Evolutionary conservation across 2,113 vertebrate species (phyloP).

Genomic region (Turdus rufiventris): DNA sequence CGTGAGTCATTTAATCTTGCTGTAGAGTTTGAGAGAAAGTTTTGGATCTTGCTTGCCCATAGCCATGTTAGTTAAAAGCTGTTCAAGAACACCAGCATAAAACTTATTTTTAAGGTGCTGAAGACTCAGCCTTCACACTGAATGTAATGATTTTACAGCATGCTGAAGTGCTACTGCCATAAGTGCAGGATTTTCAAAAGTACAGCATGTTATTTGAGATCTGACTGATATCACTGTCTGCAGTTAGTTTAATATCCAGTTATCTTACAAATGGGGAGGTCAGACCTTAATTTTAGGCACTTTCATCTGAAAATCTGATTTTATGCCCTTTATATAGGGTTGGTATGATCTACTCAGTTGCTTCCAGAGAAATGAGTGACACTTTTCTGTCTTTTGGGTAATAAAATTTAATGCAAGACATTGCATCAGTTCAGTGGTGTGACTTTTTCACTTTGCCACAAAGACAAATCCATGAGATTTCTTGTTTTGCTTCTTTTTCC

Average conservation of each 20-base stretch:
- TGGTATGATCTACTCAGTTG: not conserved
- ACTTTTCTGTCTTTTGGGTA: not conserved
- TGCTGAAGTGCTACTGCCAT: not conserved
- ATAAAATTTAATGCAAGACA: not conserved
- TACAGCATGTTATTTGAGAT: not conserved
- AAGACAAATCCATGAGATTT: not conserved
- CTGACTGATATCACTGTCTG: not conserved
- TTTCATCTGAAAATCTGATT: not conserved
- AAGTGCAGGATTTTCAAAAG: not conserved
- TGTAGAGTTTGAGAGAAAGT: not conserved
- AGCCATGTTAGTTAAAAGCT: not conserved
- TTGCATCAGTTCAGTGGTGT: not conserved
- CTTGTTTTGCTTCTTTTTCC: constrained; percentile 31
- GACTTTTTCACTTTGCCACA: not conserved
- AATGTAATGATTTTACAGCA: not conserved
- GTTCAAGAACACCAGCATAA: not conserved
- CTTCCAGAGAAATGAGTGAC: not conserved
- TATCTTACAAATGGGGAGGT: not conserved
- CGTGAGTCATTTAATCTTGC: constrained; percentile 80
- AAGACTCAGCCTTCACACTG: not conserved
- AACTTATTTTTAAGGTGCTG: not conserved
- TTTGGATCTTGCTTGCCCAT: not conserved
- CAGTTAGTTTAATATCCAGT: not conserved
- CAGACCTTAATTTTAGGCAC: not conserved
- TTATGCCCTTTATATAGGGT: not conserved